phyloP scores from a whole-genome alignment of 2,113 vertebrate genomes.

The Cyprinodon tularosa region DNA sequence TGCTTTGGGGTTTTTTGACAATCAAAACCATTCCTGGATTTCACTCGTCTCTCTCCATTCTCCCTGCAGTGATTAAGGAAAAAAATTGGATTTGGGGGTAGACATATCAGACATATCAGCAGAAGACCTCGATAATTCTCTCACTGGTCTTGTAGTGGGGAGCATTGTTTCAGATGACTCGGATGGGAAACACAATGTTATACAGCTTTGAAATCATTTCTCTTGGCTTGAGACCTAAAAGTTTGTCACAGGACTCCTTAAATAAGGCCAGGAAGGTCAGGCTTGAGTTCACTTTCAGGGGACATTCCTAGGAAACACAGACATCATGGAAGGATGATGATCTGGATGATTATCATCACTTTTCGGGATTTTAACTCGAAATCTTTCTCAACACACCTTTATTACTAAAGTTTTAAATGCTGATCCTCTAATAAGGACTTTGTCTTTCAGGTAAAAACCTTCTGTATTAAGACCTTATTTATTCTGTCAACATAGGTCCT shows the following conservation, averaged over 20 bases:
- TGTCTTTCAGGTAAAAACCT: too few relatives aligned
- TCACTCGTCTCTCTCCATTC: too few relatives aligned
- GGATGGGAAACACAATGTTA: constrained; percentile 81
- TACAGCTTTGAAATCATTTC: constrained; percentile 81
- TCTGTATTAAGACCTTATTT: too few relatives aligned
- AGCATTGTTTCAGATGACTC: constrained; percentile 87
- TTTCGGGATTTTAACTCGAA: too few relatives aligned
- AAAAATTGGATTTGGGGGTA: too few relatives aligned
- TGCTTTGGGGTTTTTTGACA: too few relatives aligned
- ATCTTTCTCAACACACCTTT: too few relatives aligned
- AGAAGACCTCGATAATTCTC: constrained; percentile 81
- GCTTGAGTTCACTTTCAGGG: constrained; percentile 86
- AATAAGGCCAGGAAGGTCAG: constrained; percentile 84
- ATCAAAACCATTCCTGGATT: too few relatives aligned
- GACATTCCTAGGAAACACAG: constrained; percentile 76
- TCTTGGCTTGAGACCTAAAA: constrained; percentile 72
- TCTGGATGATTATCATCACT: not conserved
- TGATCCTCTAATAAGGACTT: too few relatives aligned
- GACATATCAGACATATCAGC: constrained; percentile 5
- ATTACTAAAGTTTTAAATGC: too few relatives aligned
- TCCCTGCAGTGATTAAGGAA: too few relatives aligned
- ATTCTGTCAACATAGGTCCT: too few relatives aligned
- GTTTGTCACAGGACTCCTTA: constrained; percentile 83
- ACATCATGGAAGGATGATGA: not conserved
- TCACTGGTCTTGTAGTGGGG: constrained; percentile 83